phyloP scores from a whole-genome alignment of 2,113 vertebrate species.

The Pelusios castaneus region DNA sequence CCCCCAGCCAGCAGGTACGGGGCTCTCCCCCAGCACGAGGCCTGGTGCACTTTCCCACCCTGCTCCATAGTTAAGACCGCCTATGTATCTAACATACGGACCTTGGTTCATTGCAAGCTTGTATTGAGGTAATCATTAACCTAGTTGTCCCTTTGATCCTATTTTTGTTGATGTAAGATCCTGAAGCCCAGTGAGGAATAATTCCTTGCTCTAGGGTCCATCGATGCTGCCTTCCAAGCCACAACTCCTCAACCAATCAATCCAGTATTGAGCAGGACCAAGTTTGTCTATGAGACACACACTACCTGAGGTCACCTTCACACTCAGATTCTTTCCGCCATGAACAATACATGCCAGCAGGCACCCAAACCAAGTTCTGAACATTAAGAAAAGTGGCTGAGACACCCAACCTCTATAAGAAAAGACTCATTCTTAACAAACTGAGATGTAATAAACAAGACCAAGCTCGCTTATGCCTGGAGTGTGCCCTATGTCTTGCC shows the following conservation, averaged over 20 bases:
- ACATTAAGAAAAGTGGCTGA: not conserved
- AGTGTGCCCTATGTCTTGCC: not conserved
- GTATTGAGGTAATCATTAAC: not conserved
- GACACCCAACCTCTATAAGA: not conserved
- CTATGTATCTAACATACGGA: accelerated
- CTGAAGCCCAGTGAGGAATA: not conserved
- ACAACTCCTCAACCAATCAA: not conserved
- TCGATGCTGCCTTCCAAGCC: not conserved
- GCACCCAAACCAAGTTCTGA: not conserved
- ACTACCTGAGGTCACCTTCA: not conserved
- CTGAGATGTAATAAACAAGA: not conserved
- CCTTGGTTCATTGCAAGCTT: not conserved
- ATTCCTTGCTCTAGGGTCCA: not conserved
- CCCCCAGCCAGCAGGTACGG: no score
- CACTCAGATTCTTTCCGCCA: not conserved
- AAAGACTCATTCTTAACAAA: not conserved
- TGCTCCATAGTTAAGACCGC: no score
- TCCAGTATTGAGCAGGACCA: not conserved
- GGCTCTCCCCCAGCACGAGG: no score
- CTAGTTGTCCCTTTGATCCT: not conserved
- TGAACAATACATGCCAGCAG: not conserved
- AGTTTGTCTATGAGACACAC: not conserved
- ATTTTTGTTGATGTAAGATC: not conserved
- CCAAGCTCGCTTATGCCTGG: not conserved
- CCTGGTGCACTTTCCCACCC: no score